Conservation (phyloP, 2,113 vertebrate species). For the Anhinga rufa region DNA sequence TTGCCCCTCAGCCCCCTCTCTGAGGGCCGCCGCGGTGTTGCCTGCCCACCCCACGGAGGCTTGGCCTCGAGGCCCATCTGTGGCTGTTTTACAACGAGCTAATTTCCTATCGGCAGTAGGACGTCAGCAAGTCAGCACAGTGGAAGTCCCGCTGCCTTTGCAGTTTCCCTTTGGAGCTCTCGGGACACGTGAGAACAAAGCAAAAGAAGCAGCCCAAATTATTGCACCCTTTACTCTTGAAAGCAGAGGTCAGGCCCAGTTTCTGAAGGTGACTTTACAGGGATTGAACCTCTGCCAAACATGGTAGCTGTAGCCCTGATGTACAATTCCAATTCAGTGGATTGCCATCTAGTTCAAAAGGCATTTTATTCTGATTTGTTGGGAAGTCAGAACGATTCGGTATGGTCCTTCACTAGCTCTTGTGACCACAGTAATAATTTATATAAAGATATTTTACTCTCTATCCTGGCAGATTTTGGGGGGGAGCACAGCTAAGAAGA, state of each 20-base stretch:
- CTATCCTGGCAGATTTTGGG: neutral
- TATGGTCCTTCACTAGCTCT: neutral
- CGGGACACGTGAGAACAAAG: neutral
- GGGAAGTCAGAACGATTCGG: neutral
- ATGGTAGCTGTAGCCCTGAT: neutral
- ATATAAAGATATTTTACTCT: neutral
- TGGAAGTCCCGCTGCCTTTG: neutral
- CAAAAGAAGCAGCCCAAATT: neutral
- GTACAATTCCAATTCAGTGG: neutral
- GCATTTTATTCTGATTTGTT: neutral
- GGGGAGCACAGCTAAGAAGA: neutral
- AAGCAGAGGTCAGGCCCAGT: neutral
- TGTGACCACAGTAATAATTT: neutral
- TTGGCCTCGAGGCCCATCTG: neutral
- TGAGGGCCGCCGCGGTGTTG: fast-evolving
- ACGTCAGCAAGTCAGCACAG: neutral
- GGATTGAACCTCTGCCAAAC: neutral
- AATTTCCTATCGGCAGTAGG: neutral
- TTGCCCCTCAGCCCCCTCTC: neutral
- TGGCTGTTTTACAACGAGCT: neutral
- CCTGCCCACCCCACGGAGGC: fast-evolving
- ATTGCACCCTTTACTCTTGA: neutral
- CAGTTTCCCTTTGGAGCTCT: neutral
- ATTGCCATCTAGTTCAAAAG: neutral
- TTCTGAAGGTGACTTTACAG: neutral